Evolutionary conservation across 2,888 invertebrate species (phyloP), one percentile per base, ranked within the genome.

Genomic region (Slavum lentiscoides): DNA sequence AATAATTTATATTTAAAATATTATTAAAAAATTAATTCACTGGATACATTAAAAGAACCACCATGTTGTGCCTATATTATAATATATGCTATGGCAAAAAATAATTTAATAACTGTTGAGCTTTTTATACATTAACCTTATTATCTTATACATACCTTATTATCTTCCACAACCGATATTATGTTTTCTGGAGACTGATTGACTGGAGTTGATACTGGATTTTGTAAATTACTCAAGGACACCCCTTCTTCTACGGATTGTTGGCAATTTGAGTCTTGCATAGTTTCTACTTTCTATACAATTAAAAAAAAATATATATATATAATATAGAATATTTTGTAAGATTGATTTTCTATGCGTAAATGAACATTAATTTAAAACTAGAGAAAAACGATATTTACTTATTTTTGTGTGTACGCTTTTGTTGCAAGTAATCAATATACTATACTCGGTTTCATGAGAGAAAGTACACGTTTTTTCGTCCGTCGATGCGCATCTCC

Each of bases 111-210:
- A n/a, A n/a, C n/a, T 30, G 1, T 19, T 55, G 2, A 69, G 30
- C 6, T 43, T 43, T 39, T 1, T 23, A 8, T 49, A 49, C 49
- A 13, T 13, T 13, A 49, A 49, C 74, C 66, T 53, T 7, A 64
- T 21, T 23, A 19, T 75, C 58, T 39, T 66, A 9, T 66, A 75
- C 74, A 9, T 66, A 75, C 74, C 66, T 53, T 7, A 64, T 21
- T 23, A 19, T 75, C 58, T 39, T 66, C 21, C 43, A 43, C 43
- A 9, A 55, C 11, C 17, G 66, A 66, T 39, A 11, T 5, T 30
- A 55, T 23, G 4, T 9, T 55, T 55, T 69, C 69, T n/a, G 19
- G 5, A 19, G 23, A n/a, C 19, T 74, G 53, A 53, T 30, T 30
- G 53, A 37, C 53, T 21, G 9, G 9, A 17, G 13, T 15, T 30